Base-by-base conservation (phyloP, 53 echinoderm and acorn worm genomes). In the Stichopus horrens region DNA sequence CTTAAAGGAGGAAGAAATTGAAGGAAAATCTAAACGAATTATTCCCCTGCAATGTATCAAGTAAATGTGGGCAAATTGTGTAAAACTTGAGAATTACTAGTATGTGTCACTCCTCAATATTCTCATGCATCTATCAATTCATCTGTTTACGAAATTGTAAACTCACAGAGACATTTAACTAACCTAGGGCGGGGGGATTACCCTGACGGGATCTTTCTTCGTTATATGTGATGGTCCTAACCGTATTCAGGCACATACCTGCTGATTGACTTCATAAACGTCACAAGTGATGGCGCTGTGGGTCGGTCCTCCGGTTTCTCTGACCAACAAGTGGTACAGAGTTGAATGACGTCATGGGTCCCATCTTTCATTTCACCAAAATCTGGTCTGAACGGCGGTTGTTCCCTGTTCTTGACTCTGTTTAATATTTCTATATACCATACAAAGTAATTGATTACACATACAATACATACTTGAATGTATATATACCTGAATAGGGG, bases 251-350 rank as follows among this genome's bases (percentile, higher is more conserved):
- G 4, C 68, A 67, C 86, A 52, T 74, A 91, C 91, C 88, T 91
- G 88, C 81, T 91, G 80, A 91, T 88, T 74, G 88, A 88, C 88
- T 91, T 91, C 91, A 91, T 91, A 55, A 73, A 81, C 16, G 88
- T 58, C 20, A 91, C 81, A 73, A 91, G 71, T 52, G 88, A 58
- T 3, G 91, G 21, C 14, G 91, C 81, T 5, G 91, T 71, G 14
- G 91, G 91, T 55, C 91, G 79, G 21, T 88, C 59, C 6, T 91
- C 91, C 37, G 91, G 91, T 18, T 19, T 73, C 54, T 91, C 91
- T 8, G 88, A 51, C 88, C 88, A 88, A 67, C 88, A 91, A 74
- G 75, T 74, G n/a, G 53, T 57, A 58, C 83, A 82, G 9, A 82
- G 58, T 82, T 82, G 83, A 55, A 82, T 82, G 58, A 82, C 83